phyloP scores from a whole-genome alignment of 2,113 vertebrate species.

The Pteruthius melanotis region DNA sequence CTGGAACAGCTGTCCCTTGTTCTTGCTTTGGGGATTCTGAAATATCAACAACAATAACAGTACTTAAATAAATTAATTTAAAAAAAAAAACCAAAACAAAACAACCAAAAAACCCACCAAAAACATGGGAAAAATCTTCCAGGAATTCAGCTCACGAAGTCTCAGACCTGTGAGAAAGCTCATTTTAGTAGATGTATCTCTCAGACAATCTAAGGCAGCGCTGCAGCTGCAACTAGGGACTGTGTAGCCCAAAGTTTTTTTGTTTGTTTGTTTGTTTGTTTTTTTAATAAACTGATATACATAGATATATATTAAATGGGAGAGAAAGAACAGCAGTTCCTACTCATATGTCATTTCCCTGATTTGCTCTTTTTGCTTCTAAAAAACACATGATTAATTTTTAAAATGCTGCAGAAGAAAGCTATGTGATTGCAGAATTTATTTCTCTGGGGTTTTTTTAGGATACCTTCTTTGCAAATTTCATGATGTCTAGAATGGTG shows the following conservation, averaged over 20 bases:
- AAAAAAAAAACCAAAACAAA: too few relatives aligned
- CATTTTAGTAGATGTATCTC: neutral
- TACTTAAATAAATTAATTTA: too few relatives aligned
- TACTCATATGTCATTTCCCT: neutral
- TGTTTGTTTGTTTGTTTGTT: too few relatives aligned
- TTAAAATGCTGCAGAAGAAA: neutral
- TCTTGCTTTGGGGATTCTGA: neutral
- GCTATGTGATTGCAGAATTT: neutral
- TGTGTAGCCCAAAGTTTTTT: neutral
- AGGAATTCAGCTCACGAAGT: neutral
- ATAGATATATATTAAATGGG: neutral
- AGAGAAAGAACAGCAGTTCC: neutral
- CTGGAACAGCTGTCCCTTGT: neutral
- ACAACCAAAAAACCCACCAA: neutral
- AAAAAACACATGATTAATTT: neutral
- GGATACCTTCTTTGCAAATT: neutral
- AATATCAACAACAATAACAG: neutral
- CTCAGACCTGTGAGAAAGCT: neutral
- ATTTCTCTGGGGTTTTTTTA: neutral
- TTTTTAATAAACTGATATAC: neutral
- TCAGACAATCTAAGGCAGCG: neutral
- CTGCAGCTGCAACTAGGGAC: neutral
- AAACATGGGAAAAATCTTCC: neutral
- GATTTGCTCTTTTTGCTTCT: neutral
- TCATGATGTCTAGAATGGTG: neutral